Percentiles rank a stretch among this genome's conserved stretches.
Evolutionary conservation across 2,888 invertebrate species (phyloP).

Genomic region (Desoria tigrina): DNA sequence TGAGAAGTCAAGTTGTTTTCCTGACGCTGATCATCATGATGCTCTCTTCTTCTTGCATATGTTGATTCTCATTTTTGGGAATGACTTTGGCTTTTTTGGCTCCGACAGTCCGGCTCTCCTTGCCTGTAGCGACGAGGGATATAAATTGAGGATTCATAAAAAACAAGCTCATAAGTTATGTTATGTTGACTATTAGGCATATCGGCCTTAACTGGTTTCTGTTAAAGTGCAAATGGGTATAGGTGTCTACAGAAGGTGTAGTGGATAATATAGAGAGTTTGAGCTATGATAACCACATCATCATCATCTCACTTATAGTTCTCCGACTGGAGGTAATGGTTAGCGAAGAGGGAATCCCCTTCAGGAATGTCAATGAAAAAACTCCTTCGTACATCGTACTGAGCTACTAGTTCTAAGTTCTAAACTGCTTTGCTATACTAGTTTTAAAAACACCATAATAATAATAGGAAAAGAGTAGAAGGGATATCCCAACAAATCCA

Average conservation of each 20-base stretch:
- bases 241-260: background rate
- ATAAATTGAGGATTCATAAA: background rate
- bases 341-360: constrained; percentile 51
- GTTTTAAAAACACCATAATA: background rate
- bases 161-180: background rate
- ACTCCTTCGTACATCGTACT: constrained; percentile 3
- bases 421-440: background rate
- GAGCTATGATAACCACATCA: constrained; percentile 1
- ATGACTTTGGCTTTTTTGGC: constrained; percentile 19
- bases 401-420: background rate
- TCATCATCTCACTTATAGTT: constrained; percentile 1
- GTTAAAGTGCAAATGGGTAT: background rate
- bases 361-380: constrained; percentile 53
- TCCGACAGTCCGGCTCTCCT: constrained; percentile 19
- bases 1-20: constrained; percentile 20
- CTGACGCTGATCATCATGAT: too few species aligned
- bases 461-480: constrained; percentile 21
- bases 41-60: too few species aligned
- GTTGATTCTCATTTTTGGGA: constrained; percentile 1
- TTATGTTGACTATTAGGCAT: too few species aligned
- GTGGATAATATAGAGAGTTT: background rate
- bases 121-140: constrained; percentile 13
- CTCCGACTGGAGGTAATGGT: constrained; percentile 17
- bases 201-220: too few species aligned
- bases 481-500: constrained; percentile 46